Evolutionary conservation across 2,797 vertebrate species (phyloP).

Genomic region (Hirundo rustica): DNA sequence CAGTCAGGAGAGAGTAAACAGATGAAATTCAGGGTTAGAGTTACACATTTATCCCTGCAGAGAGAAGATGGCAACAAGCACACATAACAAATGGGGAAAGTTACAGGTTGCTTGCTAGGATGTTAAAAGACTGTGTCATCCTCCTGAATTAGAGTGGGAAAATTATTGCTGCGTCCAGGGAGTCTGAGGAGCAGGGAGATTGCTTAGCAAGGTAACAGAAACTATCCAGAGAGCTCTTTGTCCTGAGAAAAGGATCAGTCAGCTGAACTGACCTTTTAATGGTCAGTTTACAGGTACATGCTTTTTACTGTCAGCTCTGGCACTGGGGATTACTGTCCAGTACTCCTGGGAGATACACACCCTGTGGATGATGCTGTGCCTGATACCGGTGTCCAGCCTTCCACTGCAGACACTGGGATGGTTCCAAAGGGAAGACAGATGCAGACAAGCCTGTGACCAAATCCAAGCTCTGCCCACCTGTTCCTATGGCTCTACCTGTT

Average conservation of each 20-base stretch:
- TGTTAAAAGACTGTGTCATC: not conserved
- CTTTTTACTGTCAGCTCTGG: not conserved
- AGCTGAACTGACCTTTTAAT: not conserved
- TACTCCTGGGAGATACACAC: not conserved
- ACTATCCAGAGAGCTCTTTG: not conserved
- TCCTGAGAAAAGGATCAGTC: not conserved
- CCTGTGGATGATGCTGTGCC: not conserved
- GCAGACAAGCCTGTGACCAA: not conserved
- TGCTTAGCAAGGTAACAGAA: not conserved
- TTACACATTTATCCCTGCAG: not conserved
- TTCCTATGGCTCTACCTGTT: not conserved
- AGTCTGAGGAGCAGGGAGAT: not conserved
- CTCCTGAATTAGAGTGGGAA: not conserved
- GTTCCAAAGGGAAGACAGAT: not conserved
- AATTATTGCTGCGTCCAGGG: not conserved
- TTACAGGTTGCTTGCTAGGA: not conserved
- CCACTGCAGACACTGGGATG: not conserved
- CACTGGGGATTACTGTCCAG: not conserved
- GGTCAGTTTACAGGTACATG: rapidly evolving
- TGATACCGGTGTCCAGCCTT: not conserved
- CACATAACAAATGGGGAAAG: not conserved
- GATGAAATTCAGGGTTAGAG: not conserved
- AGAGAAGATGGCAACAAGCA: not conserved
- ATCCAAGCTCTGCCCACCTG: not conserved
- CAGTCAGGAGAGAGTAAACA: not conserved